Percentiles rank a stretch among this genome's conserved stretches.
Evolutionary conservation across 1,140 invertebrate genomes (phyloP).

Genomic region (Aphaenogaster floridana): DNA sequence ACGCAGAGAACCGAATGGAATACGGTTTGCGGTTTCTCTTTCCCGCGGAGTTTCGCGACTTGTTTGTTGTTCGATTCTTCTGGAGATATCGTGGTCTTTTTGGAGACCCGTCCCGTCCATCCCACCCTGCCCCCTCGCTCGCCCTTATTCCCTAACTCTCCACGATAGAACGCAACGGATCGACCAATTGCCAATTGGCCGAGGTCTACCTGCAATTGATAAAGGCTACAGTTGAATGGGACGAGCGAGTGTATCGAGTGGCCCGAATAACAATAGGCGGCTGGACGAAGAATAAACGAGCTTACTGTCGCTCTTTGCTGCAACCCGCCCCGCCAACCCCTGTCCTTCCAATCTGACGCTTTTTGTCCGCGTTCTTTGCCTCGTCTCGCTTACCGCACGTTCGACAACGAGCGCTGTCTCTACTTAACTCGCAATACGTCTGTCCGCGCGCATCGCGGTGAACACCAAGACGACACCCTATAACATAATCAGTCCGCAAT

Average conservation of each 20-base stretch:
- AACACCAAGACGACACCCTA: conserved; percentile 68
- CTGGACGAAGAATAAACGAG: conserved; percentile 73
- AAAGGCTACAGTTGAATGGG: conserved; percentile 65
- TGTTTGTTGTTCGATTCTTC: conserved; percentile 32
- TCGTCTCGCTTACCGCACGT: conserved; percentile 21
- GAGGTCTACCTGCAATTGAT: conserved; percentile 75
- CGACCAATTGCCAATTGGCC: conserved; percentile 74
- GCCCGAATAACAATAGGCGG: conserved; percentile 67
- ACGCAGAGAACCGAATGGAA: not conserved
- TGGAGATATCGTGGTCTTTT: conserved; percentile 22
- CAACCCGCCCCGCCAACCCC: not conserved
- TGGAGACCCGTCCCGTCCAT: conserved; percentile 15
- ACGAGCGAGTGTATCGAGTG: conserved; percentile 55
- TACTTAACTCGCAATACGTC: conserved; percentile 77
- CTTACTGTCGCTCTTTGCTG: conserved; percentile 47
- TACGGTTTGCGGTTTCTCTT: conserved; percentile 45
- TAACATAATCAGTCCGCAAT: conserved; percentile 80
- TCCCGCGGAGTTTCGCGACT: conserved; percentile 27
- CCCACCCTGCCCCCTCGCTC: too few species aligned
- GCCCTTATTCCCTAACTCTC: not conserved
- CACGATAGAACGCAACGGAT: conserved; percentile 64
- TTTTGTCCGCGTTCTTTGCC: conserved; percentile 44
- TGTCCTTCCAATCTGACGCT: conserved; percentile 24
- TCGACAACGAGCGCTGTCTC: conserved; percentile 64
- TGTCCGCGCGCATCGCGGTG: conserved; percentile 28